Conservation (phyloP, 2,113 vertebrate species). For the Sylvia atricapilla region DNA sequence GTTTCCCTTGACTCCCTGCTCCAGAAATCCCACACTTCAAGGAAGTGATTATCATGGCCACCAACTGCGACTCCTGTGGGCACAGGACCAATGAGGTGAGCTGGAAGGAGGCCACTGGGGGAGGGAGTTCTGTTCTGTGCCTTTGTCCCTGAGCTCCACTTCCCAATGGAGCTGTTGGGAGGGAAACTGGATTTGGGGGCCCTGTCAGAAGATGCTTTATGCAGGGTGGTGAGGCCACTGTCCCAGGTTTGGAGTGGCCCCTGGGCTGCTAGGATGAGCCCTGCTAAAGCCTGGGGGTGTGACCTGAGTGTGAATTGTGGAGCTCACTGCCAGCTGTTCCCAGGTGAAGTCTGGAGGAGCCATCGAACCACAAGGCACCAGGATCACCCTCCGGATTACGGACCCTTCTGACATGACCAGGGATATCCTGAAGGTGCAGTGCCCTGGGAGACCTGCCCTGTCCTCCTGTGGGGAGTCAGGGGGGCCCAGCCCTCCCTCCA, state of each 20-base stretch:
- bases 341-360: constrained; percentile 92
- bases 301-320: accelerated
- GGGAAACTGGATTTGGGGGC: background rate
- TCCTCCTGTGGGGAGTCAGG: accelerated
- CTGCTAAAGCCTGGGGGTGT: no score
- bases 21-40: constrained; percentile 96
- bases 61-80: constrained; percentile 89
- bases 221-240: background rate
- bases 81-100: constrained; percentile 91
- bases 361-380: constrained; percentile 84
- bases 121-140: accelerated
- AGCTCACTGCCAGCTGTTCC: background rate
- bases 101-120: background rate
- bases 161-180: background rate
- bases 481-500: accelerated
- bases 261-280: background rate
- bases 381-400: constrained; percentile 84
- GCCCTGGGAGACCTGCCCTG: background rate
- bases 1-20: constrained; percentile 52
- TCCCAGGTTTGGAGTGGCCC: accelerated
- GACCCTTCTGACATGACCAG: constrained; percentile 87
- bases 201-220: background rate
- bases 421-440: constrained; percentile 87
- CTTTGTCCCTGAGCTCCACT: accelerated
- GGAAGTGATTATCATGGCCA: constrained; percentile 97